These are phyloP conservation scores for Nephrotoma flavescens DNA, from an alignment of 2,888 invertebrate species.

Conservation along the genomic window DNA sequence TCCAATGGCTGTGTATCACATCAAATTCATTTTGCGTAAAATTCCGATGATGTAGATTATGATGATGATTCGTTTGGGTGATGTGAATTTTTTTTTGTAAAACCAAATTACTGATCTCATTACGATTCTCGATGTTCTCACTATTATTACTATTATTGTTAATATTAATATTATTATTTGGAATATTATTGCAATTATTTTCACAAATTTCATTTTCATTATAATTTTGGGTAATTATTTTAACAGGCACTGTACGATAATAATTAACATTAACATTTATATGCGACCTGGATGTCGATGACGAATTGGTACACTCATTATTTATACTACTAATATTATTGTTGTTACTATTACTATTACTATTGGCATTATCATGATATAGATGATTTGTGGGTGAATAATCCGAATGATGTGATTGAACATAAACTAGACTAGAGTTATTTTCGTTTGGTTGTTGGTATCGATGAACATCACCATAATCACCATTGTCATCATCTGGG, in stretches of 20 bases:
- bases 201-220: background rate
- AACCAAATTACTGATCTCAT: background rate
- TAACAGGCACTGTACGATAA: conserved; percentile 4
- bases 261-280: background rate
- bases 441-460: background rate
- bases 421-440: background rate
- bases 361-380: background rate
- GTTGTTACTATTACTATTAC: background rate
- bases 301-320: background rate
- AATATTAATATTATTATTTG: background rate
- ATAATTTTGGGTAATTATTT: background rate
- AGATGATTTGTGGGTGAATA: background rate
- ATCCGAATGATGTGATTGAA: conserved; percentile 1
- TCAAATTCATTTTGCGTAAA: background rate
- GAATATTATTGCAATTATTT: background rate
- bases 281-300: background rate
- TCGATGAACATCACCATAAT: background rate
- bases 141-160: background rate
- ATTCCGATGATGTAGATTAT: background rate
- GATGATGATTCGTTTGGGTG: background rate
- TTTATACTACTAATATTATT: background rate
- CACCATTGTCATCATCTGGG: background rate
- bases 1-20: background rate
- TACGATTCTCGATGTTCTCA: background rate
- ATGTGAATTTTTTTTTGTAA: background rate